Evolutionary conservation across 2,113 vertebrate species (phyloP).

Genomic region (Thryonomys swinderianus): DNA sequence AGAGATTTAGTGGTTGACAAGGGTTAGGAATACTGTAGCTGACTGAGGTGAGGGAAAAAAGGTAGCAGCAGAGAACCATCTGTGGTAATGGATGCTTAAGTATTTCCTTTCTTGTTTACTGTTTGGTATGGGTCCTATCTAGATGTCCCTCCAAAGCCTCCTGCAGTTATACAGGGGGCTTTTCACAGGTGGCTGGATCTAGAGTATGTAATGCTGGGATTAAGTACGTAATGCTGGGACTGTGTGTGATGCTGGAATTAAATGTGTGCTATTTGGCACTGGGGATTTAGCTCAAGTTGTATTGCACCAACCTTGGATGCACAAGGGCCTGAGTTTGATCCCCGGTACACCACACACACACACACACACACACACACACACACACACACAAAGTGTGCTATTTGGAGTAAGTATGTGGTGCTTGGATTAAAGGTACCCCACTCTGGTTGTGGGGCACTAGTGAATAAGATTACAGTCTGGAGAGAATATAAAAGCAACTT

Average conservation of each 20-base stretch:
- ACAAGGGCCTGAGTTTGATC: no score
- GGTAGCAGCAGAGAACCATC: neutral
- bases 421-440: neutral
- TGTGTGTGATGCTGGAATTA: no score
- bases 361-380: no score
- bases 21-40: neutral
- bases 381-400: no score
- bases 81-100: neutral
- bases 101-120: neutral
- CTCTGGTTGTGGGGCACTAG: neutral
- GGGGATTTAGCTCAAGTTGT: no score
- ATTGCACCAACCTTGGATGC: no score
- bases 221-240: neutral
- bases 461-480: neutral
- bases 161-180: neutral
- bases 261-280: no score
- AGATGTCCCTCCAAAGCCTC: neutral
- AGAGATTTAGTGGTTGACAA: neutral
- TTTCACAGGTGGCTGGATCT: neutral
- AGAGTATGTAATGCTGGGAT: neutral
- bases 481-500: neutral
- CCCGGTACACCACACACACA: no score
- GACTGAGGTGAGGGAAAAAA: neutral
- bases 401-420: no score
- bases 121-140: neutral